Base-by-base conservation (phyloP, 30 jellyfish, hydroid and myxozoan species). In the Turritopsis dohrnii region DNA sequence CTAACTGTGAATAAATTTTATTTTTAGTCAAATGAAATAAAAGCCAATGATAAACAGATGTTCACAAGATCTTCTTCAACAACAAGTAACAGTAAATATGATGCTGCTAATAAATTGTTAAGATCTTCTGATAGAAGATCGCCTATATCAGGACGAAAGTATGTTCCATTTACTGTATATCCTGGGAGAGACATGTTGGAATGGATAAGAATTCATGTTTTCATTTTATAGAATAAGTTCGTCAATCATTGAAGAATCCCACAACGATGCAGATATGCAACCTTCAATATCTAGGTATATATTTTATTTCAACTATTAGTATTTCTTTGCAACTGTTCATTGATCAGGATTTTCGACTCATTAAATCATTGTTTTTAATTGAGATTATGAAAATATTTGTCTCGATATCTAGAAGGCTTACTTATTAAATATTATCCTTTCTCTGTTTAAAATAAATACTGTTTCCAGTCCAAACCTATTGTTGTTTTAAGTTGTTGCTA, bases 71-170 rank as follows among this genome's bases (percentile, higher is more conserved):
- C 77, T 69, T 69, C 77, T 69, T n/a, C 30, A 23, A 69, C 31
- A n/a, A 27, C 77, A 17, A 77, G 13, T 41, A 41, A 77, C 71
- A n/a, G 52, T 24, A 77, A 77, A 77, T 30, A 77, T 52, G 85
- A 60, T n/a, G 28, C 85, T 26, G 29, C 52, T 5, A 77, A 77
- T 69, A 69, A 69, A 69, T 27, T 69, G 53, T 66, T 72, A 17
- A 19, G 81, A 72, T 19, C 29, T 17, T 30, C 85, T 22, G 85
- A 77, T 52, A 25, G 85, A 77, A 77, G 53, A 18, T 75, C 83
- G 16, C 85, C 85, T 0, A 60, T 28, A 24, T 18, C 53, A 17
- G 52, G 23, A 30, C 23, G 71, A 77, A 77, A 77, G 85, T 77
- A 77, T 26, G 66, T 16, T 77, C 53, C 5, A 26, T 60, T 29